Evolutionary conservation across 2,113 vertebrate species (phyloP).

Genomic region (Phyllopteryx taeniolatus): DNA sequence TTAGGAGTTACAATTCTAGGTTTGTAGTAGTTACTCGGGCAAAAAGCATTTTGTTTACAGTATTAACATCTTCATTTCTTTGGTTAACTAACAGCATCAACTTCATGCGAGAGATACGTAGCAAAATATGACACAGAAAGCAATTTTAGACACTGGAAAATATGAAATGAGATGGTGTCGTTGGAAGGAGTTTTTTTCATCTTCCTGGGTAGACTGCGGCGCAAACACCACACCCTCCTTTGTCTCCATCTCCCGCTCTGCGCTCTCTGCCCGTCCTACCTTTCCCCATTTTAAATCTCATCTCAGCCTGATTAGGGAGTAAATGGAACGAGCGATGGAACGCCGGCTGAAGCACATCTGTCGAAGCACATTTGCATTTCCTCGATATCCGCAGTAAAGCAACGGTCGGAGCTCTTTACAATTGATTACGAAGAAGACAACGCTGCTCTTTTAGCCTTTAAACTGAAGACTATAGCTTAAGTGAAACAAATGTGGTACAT

Average conservation of each 20-base stretch:
- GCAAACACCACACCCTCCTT: constrained; percentile 33
- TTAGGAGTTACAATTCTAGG: neutral
- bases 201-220: neutral
- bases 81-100: no score
- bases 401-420: neutral
- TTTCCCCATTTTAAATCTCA: constrained; percentile 50
- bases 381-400: constrained; percentile 9
- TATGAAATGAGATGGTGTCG: no score
- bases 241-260: constrained; percentile 38
- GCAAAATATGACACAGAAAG: neutral
- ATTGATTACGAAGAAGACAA: neutral
- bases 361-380: constrained; percentile 41
- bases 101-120: neutral
- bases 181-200: neutral
- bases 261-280: constrained; percentile 19
- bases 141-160: neutral
- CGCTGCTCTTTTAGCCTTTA: neutral
- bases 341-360: constrained; percentile 30
- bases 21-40: neutral
- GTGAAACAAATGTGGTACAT: neutral
- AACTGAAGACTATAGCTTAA: constrained; percentile 8
- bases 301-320: constrained; percentile 57
- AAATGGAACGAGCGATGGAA: constrained; percentile 65
- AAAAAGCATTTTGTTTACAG: neutral
- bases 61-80: no score